These are phyloP conservation scores for Zoroaster sp. DNA, from an alignment of 53 echinoderm and acorn worm genomes.

Conservation along the genomic window DNA sequence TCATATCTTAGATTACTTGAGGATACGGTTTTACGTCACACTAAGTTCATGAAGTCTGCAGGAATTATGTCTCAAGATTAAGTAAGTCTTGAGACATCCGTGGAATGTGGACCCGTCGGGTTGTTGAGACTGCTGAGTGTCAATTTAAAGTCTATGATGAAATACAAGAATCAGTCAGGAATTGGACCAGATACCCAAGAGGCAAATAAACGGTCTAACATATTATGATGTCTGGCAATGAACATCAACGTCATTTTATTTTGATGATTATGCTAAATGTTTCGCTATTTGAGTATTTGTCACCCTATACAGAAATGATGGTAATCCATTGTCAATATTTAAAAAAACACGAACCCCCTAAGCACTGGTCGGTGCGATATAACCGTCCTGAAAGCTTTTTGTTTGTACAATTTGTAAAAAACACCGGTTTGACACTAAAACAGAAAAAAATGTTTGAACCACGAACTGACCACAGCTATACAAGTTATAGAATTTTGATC, in stretches of 20 bases:
- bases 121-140: neutral
- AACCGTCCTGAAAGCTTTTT: too few species aligned
- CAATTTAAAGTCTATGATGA: neutral
- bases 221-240: neutral
- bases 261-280: too few species aligned
- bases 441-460: too few species aligned
- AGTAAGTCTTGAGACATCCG: neutral
- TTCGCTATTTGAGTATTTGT: too few species aligned
- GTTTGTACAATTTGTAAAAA: too few species aligned
- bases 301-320: too few species aligned
- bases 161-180: conserved; percentile 19
- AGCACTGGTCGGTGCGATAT: too few species aligned
- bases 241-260: neutral
- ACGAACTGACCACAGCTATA: too few species aligned
- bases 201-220: neutral
- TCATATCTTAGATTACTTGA: neutral
- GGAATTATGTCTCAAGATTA: conserved; percentile 25
- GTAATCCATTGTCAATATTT: too few species aligned
- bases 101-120: neutral
- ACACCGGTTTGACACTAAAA: too few species aligned
- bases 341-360: too few species aligned
- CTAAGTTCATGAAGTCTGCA: neutral
- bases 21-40: conserved; percentile 1
- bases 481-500: too few species aligned
- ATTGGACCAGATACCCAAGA: neutral